Evolutionary conservation across 2,888 invertebrate species (phyloP).

Genomic region (Keiferia lycopersicella): DNA sequence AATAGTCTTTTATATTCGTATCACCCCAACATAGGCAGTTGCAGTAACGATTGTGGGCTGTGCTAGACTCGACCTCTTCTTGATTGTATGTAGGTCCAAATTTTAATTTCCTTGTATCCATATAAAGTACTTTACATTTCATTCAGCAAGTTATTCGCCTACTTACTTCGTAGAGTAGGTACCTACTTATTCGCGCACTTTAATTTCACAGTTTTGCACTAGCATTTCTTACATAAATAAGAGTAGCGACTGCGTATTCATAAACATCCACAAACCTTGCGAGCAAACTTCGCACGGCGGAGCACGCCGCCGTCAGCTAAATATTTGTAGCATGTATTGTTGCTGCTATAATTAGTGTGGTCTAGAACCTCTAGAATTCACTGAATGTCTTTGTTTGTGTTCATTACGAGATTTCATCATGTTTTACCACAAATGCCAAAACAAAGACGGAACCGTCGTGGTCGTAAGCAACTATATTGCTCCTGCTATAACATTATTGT

Average conservation of each 20-base stretch:
- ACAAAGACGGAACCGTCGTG: constrained; percentile 4
- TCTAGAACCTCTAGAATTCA: not conserved
- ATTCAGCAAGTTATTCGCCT: too few relatives aligned
- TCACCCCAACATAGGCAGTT: too few relatives aligned
- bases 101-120: too few relatives aligned
- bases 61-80: too few relatives aligned
- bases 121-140: too few relatives aligned
- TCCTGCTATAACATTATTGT: not conserved
- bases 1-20: too few relatives aligned
- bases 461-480: constrained; percentile 1
- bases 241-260: not conserved
- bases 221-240: constrained; percentile 4
- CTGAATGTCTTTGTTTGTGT: constrained; percentile 10
- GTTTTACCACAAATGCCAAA: constrained; percentile 7
- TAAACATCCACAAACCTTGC: constrained; percentile 8
- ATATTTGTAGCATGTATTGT: constrained; percentile 11
- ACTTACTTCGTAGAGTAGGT: too few relatives aligned
- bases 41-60: too few relatives aligned
- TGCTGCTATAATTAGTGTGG: constrained; percentile 15
- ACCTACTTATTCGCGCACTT: not conserved
- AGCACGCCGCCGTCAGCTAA: not conserved
- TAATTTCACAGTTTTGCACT: not conserved
- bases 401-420: constrained; percentile 17
- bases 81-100: too few relatives aligned
- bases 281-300: not conserved